phyloP scores from a whole-genome alignment of 2,888 invertebrate genomes.

The Stenodera caucasica region DNA sequence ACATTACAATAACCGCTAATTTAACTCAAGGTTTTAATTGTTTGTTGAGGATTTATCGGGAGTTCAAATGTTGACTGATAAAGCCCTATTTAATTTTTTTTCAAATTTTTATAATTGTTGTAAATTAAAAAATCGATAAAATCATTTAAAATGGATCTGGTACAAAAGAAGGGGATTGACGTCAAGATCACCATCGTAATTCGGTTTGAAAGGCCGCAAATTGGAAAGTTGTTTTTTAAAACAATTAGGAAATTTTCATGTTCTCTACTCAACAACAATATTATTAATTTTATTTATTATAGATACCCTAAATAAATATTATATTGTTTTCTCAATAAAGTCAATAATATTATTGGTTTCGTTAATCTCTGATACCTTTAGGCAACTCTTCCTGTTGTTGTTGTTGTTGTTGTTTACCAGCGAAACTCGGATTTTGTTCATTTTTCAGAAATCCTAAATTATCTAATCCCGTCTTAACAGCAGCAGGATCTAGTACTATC shows the following conservation, averaged over 20 bases:
- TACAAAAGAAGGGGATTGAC: not conserved
- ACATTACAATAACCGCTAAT: slow-evolving; percentile 1
- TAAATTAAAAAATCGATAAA: not conserved
- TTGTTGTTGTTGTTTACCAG: not conserved
- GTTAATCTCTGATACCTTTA: not conserved
- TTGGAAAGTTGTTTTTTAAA: not conserved
- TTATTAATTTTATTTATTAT: not conserved
- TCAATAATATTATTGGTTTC: not conserved
- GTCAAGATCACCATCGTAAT: not conserved
- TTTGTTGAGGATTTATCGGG: slow-evolving; percentile 1
- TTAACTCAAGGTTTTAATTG: slow-evolving; percentile 12
- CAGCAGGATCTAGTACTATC: slow-evolving; percentile 20
- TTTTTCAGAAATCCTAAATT: slow-evolving; percentile 26
- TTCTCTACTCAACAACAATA: not conserved
- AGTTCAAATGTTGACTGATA: not conserved
- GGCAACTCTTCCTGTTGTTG: not conserved
- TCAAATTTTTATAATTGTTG: not conserved
- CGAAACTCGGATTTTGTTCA: not conserved
- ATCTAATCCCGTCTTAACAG: slow-evolving; percentile 21
- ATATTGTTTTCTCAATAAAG: not conserved
- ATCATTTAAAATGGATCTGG: not conserved
- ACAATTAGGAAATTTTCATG: not conserved
- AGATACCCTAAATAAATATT: not conserved
- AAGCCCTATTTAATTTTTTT: not conserved
- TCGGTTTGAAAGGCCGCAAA: not conserved